These are phyloP conservation scores for Metopolophium dirhodum DNA, from an alignment of 1,140 invertebrate species.

Conservation along the genomic window DNA sequence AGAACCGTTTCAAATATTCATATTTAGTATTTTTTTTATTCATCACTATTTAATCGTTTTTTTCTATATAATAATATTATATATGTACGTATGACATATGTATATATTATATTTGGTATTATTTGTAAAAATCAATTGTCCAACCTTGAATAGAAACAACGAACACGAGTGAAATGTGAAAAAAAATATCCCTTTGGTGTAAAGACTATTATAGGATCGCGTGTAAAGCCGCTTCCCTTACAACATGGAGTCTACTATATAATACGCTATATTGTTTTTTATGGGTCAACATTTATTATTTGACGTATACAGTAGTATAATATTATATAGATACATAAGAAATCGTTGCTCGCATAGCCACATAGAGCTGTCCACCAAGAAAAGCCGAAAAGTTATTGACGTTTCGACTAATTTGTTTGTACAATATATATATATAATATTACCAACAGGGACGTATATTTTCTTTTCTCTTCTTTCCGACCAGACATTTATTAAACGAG, in stretches of 20 bases:
- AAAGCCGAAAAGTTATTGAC: background rate
- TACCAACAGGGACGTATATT: background rate
- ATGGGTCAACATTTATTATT: conserved; percentile 11
- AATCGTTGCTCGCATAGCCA: background rate
- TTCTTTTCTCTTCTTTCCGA: background rate
- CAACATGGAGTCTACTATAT: background rate
- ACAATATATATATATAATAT: conserved; percentile 3
- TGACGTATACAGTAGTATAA: background rate
- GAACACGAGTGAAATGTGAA: background rate
- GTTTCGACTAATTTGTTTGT: background rate
- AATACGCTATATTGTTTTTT: conserved; percentile 8
- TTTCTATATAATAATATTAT: background rate
- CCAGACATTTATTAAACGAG: background rate
- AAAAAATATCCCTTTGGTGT: background rate
- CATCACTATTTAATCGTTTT: background rate
- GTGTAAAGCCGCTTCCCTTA: background rate
- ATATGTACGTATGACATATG: background rate
- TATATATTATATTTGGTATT: background rate
- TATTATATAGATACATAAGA: background rate
- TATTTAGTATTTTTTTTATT: background rate
- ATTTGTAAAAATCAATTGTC: conserved; percentile 5
- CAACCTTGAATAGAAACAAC: background rate
- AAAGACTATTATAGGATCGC: background rate
- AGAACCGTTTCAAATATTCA: background rate
- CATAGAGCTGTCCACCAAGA: background rate